Evolutionary conservation across 1,140 invertebrate species (phyloP).

Genomic region (Drosophila tropicalis): DNA sequence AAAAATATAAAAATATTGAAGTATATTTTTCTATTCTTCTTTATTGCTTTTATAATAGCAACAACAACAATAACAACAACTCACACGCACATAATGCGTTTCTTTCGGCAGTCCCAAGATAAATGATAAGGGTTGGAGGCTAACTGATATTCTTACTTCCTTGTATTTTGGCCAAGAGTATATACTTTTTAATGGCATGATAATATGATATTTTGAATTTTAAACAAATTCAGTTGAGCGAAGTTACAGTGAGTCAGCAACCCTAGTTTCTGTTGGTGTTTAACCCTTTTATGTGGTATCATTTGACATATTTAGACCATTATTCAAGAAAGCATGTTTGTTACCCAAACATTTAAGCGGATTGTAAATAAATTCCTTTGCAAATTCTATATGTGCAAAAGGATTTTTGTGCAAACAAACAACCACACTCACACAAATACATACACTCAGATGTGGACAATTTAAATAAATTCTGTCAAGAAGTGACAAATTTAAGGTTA

Average conservation of each 20-base stretch:
- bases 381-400: background rate
- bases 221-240: too few relatives aligned
- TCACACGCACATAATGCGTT: slow-evolving; percentile 65
- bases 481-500: slow-evolving; percentile 50
- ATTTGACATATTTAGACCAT: slow-evolving; percentile 7
- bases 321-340: slow-evolving; percentile 26
- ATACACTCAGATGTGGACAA: slow-evolving; percentile 45
- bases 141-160: background rate
- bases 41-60: slow-evolving; percentile 52
- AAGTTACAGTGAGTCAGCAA: background rate
- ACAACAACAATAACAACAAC: slow-evolving; percentile 42
- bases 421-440: slow-evolving; percentile 6
- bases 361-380: slow-evolving; percentile 37
- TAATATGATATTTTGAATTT: slow-evolving; percentile 4
- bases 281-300: slow-evolving; percentile 25
- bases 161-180: slow-evolving; percentile 19
- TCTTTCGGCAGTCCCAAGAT: slow-evolving; percentile 25
- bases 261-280: background rate
- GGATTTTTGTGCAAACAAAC: slow-evolving; percentile 21
- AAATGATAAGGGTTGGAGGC: slow-evolving; percentile 5
- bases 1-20: slow-evolving; percentile 50
- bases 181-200: slow-evolving; percentile 3
- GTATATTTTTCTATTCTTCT: slow-evolving; percentile 43
- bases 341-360: slow-evolving; percentile 37
- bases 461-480: slow-evolving; percentile 39